Evolutionary conservation across 1,140 invertebrate species (phyloP), one percentile per base, ranked within the genome.

Genomic region (Eubasilissa regina): DNA sequence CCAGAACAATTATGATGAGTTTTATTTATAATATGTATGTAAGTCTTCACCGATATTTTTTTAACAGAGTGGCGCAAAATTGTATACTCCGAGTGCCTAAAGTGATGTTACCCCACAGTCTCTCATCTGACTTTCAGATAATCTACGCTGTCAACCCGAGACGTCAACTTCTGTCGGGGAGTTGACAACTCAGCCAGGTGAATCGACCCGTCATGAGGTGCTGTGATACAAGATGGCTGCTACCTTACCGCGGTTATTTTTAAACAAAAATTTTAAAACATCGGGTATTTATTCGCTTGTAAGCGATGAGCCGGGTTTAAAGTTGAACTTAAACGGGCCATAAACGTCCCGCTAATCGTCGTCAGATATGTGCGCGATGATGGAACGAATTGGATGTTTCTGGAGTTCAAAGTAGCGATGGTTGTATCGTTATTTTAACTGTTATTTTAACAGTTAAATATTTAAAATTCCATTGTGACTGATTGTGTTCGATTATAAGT

Each of bases 171-270:
- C 55, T 8, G 15, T 15, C 12, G n/a, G 0, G 3, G 6, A 43
- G 10, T 43, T 64, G 60, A 64, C 60, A 64, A 35, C 35, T 64
- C 35, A 12, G 35, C 60, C 60, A 64, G 60, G 60, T 64, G 60
- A 64, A 21, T 25, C 35, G 15, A 6, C 35, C 10, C 1, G 11
- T 35, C 25, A 21, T 21, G 15, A 4, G n/a, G 15, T 19, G 4
- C 51, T 13, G 15, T 15, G 55, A 19, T 25, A 8, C 48, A 51
- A 13, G 11, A 13, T 51, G 11, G 48, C 48, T 11, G 21, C 11
- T 13, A 35, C 19, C 7, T 13, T 12, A 21, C 12, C 35, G 19
- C 8, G 19, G 60, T 35, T 64, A 64, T 64, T 64, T 64, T 62
- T 62, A 43, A 21, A 15, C 25, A 4, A n/a, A 35, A 43, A 58